phyloP scores from a whole-genome alignment of 1,140 invertebrate species.

The Mamestra configurata region DNA sequence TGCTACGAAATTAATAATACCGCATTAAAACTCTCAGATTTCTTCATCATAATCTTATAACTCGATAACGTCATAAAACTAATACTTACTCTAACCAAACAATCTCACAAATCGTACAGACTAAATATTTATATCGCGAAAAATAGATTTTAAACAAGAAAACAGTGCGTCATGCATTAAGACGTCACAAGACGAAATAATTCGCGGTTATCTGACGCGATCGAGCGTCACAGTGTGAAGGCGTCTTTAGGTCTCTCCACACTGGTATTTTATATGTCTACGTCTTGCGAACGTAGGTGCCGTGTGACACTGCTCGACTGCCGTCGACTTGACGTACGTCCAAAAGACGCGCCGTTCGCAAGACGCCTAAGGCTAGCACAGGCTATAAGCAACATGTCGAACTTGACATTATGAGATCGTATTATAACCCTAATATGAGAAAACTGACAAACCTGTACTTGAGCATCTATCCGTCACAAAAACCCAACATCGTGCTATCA shows the following conservation, averaged over 20 bases:
- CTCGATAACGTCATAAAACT: not conserved
- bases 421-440: no score
- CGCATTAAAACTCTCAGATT: not conserved
- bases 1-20: not conserved
- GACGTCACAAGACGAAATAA: slow-evolving; percentile 3
- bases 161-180: not conserved
- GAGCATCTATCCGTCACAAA: no score
- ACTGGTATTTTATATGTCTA: not conserved
- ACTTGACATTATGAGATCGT: no score
- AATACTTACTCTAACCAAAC: not conserved
- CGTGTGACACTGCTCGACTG: not conserved
- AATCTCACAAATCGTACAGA: not conserved
- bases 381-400: not conserved
- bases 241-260: slow-evolving; percentile 20
- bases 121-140: not conserved
- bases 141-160: not conserved
- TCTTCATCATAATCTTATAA: not conserved
- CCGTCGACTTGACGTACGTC: not conserved
- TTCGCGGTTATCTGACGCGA: slow-evolving; percentile 4
- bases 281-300: not conserved
- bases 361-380: not conserved
- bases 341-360: not conserved
- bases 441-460: no score
- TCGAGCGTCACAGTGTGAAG: slow-evolving; percentile 12
- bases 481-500: no score